phyloP scores from a whole-genome alignment of 2,888 invertebrate species.

The Brachyptera risi region DNA sequence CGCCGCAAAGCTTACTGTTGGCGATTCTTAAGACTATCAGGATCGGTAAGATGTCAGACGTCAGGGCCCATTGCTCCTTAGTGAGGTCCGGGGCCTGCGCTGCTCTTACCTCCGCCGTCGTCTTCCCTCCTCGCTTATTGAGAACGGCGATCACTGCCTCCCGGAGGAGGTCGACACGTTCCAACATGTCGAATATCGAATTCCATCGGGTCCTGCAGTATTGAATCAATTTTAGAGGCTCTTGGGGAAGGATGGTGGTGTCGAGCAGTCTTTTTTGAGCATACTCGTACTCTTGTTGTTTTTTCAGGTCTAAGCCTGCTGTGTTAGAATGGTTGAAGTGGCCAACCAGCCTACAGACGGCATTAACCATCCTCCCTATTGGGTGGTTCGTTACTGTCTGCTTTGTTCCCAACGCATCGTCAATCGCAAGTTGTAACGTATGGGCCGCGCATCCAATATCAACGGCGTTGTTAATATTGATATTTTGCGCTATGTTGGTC shows the following conservation, averaged over 20 bases:
- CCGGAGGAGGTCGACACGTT: neutral
- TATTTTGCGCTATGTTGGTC: conserved; percentile 1
- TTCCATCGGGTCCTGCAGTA: neutral
- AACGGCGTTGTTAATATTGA: neutral
- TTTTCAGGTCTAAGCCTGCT: conserved; percentile 15
- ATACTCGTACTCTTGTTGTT: too few relatives aligned
- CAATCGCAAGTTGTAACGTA: conserved; percentile 18
- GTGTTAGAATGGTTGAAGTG: conserved; percentile 25
- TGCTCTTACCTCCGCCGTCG: too few relatives aligned
- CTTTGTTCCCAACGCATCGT: conserved; percentile 1
- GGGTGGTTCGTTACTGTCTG: neutral
- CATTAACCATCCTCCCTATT: neutral
- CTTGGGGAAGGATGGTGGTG: too few relatives aligned
- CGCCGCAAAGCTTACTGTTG: too few relatives aligned
- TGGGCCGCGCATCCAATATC: conserved; percentile 16
- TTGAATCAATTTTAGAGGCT: neutral
- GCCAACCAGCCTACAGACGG: conserved; percentile 19
- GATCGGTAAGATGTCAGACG: too few relatives aligned
- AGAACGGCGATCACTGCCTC: neutral
- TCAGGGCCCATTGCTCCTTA: too few relatives aligned
- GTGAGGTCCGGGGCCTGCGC: too few relatives aligned
- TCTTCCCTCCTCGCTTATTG: too few relatives aligned
- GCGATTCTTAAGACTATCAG: too few relatives aligned
- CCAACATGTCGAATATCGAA: neutral
- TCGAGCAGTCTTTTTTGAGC: too few relatives aligned